Percentiles rank a stretch among this genome's conserved stretches.
These are phyloP conservation scores for Ameiurus melas DNA, from an alignment of 2,113 vertebrate species.

Conservation along the genomic window DNA sequence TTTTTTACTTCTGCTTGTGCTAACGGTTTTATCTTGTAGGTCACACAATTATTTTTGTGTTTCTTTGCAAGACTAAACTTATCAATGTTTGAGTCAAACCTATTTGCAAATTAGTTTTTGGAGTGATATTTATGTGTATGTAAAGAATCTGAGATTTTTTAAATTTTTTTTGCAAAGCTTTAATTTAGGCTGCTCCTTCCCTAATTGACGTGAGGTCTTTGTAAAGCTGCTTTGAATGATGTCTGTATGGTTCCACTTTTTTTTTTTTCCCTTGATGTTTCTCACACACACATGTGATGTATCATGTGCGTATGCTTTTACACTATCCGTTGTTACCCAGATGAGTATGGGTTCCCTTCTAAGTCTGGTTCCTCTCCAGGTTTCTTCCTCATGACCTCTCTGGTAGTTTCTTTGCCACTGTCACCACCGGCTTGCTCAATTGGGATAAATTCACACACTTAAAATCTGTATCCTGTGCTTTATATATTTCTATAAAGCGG, in stretches of 20 bases:
- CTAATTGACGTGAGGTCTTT: background rate
- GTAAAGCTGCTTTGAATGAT: background rate
- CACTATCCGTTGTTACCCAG: too few species aligned
- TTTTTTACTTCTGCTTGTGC: background rate
- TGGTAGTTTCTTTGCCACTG: too few species aligned
- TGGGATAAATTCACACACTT: too few species aligned
- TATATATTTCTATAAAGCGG: too few species aligned
- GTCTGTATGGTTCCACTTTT: background rate
- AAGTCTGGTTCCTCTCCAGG: too few species aligned
- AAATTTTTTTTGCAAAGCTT: background rate
- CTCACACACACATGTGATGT: background rate
- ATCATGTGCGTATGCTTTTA: background rate
- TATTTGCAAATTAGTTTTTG: background rate
- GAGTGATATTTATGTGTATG: background rate
- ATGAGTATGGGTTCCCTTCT: too few species aligned
- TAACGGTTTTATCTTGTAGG: background rate
- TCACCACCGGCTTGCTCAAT: too few species aligned
- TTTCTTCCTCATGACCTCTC: too few species aligned
- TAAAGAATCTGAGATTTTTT: background rate
- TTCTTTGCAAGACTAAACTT: background rate
- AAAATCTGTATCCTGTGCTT: too few species aligned
- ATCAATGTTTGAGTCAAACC: background rate
- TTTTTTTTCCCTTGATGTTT: background rate
- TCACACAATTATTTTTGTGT: background rate
- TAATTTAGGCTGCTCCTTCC: background rate